A percentile compares a stretch with the other conserved stretches of the same genome.
phyloP scores from a whole-genome alignment of 2,113 vertebrate species.

The Cyphomyrus plagiostoma region DNA sequence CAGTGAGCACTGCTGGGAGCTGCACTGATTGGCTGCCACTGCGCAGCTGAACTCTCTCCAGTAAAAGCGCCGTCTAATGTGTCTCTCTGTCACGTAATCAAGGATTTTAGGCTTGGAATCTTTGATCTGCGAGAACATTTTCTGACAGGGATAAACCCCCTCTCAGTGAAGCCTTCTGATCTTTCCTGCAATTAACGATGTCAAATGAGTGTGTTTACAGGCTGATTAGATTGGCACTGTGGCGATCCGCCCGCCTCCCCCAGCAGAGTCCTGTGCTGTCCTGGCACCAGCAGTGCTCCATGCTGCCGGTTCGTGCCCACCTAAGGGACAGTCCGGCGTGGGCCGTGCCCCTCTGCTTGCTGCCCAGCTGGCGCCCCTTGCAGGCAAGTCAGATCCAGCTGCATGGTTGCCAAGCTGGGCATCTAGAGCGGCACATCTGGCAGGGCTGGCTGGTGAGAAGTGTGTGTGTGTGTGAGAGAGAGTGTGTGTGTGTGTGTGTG shows the following conservation, averaged over 20 bases:
- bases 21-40: conserved; percentile 52
- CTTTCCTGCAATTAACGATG: conserved; percentile 69
- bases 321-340: conserved; percentile 24
- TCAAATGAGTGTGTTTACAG: conserved; percentile 75
- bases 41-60: conserved; percentile 47
- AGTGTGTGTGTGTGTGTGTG: not conserved
- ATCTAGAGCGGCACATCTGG: conserved; percentile 46
- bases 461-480: not conserved
- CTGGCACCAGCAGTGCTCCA: conserved; percentile 18
- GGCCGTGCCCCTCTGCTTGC: not conserved
- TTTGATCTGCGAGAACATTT: conserved; percentile 70
- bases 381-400: conserved; percentile 50
- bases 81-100: conserved; percentile 68
- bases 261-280: conserved; percentile 40
- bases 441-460: conserved; percentile 28
- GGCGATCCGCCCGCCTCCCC: conserved; percentile 53
- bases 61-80: conserved; percentile 59
- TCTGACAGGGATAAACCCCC: conserved; percentile 59
- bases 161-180: conserved; percentile 62
- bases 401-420: conserved; percentile 51
- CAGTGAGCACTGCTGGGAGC: conserved; percentile 41
- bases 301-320: conserved; percentile 36
- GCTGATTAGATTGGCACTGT: conserved; percentile 69
- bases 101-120: conserved; percentile 67
- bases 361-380: conserved; percentile 59